These are phyloP conservation scores for Australoheros scitulus DNA, from an alignment of 2,113 vertebrate species.

Conservation along the genomic window DNA sequence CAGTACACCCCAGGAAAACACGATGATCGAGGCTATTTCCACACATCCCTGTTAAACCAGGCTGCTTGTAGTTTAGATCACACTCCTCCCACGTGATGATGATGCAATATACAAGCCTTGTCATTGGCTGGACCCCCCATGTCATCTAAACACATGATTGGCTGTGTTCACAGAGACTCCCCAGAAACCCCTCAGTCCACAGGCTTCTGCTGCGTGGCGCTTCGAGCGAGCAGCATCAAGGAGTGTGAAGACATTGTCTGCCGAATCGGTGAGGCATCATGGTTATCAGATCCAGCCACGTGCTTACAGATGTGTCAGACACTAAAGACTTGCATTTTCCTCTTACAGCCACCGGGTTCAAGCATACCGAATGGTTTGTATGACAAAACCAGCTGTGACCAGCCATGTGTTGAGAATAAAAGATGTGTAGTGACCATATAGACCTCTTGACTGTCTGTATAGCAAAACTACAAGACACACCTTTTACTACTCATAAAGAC, in stretches of 20 bases:
- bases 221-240: slow-evolving; percentile 69
- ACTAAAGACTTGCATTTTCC: background rate
- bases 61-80: background rate
- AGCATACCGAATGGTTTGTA: slow-evolving; percentile 87
- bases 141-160: slow-evolving; percentile 44
- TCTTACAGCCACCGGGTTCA: slow-evolving; percentile 85
- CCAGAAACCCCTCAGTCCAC: slow-evolving; percentile 67
- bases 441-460: background rate
- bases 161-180: slow-evolving; percentile 78
- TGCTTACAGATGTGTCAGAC: background rate
- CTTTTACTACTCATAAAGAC: slow-evolving; percentile 72
- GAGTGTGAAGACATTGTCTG: slow-evolving; percentile 83
- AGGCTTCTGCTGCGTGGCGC: slow-evolving; percentile 81
- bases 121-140: slow-evolving; percentile 41
- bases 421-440: background rate
- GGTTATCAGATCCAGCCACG: background rate
- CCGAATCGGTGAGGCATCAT: slow-evolving; percentile 77
- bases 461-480: slow-evolving; percentile 9
- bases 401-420: slow-evolving; percentile 25
- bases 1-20: background rate
- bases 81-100: background rate
- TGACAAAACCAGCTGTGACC: slow-evolving; percentile 53
- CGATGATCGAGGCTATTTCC: background rate
- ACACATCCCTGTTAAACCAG: background rate
- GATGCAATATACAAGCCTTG: slow-evolving; percentile 15